Evolutionary conservation across 2,888 invertebrate genomes (phyloP).

Genomic region (Electrophaes corylata): DNA sequence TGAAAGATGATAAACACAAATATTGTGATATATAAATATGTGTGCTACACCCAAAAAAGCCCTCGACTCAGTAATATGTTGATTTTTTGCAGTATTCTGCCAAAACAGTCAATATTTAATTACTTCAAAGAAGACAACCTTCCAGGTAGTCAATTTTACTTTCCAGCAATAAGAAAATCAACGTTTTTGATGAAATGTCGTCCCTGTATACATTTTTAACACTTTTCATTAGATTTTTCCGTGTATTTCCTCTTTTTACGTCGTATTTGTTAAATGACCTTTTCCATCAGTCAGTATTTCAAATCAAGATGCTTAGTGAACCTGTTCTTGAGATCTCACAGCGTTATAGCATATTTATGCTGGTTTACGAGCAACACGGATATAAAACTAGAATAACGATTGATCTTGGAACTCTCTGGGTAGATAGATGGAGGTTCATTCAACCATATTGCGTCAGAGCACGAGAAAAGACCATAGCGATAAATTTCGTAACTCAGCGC

Average conservation of each 20-base stretch:
- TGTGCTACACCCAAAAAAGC: too few species aligned
- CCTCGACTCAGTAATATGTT: too few species aligned
- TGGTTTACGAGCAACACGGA: conserved; percentile 36
- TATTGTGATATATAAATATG: too few species aligned
- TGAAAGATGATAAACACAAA: too few species aligned
- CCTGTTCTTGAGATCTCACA: conserved; percentile 29
- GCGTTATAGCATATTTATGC: conserved; percentile 30
- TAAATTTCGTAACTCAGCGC: conserved; percentile 35
- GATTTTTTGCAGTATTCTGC: too few species aligned
- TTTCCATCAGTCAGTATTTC: conserved; percentile 6
- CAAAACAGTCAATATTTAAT: too few species aligned
- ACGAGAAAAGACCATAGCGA: conserved; percentile 34
- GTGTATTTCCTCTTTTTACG: conserved; percentile 22
- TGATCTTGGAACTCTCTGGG: conserved; percentile 31
- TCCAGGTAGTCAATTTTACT: conserved; percentile 34
- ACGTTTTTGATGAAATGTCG: conserved; percentile 38
- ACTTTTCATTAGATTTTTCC: conserved; percentile 30
- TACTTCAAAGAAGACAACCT: conserved; percentile 30
- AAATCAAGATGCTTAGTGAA: conserved; percentile 19
- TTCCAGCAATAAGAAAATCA: conserved; percentile 35
- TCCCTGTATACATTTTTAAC: conserved; percentile 35
- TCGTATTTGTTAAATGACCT: conserved; percentile 1
- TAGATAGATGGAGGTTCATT: conserved; percentile 39
- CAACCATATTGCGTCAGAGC: conserved; percentile 43
- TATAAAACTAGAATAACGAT: conserved; percentile 37